Base-by-base conservation (phyloP, 2,888 invertebrate genomes). In the Lepeophtheirus nordmannii region DNA sequence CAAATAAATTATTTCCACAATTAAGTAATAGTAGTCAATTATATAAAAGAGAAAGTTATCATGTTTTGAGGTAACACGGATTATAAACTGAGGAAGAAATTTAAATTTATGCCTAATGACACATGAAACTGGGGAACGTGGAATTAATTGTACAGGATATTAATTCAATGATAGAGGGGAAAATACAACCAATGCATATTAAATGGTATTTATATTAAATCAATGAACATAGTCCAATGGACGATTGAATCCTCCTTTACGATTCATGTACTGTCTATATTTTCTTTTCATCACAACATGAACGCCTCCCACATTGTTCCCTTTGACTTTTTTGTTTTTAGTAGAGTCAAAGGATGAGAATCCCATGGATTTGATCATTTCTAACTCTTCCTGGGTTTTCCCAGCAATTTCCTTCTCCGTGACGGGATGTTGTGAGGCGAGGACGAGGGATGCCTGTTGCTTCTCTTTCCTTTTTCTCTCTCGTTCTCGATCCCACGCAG, bases 251-350 rank as follows among this genome's bases (percentile, higher is more conserved):
- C 97, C 98, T 69, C 98, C 98, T 77, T 94, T 92, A 69, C 98
- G 82, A 78, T 98, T 98, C 98, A 98, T 98, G 75, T 98, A 98
- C 78, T 98, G 97, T 72, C 96, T 84, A 76, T 94, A 96, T 78
- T 94, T 91, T 72, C 97, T 81, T 78, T 96, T 94, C 68, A 94
- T 82, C 69, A 93, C 91, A 67, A 96, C 90, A 75, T 96, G 94
- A 69, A 94, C 93, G 38, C 86, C 88, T n/a, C 92, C 93, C 66
- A 84, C 84, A 72, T 93, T 89, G 74, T 97, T 97, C 39, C 90
- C 92, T 23, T 58, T 68, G 68, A 76, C 77, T 73, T 70, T 70
- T 40, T 66, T 66, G 46, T 58, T 58, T 23, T 98, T 97, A 0
- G 97, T 96, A 0, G 90, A 85, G 74, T 94, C 89, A 76, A 98